phyloP scores from a whole-genome alignment of 2,797 vertebrate genomes.

The Adrianichthys oophorus region DNA sequence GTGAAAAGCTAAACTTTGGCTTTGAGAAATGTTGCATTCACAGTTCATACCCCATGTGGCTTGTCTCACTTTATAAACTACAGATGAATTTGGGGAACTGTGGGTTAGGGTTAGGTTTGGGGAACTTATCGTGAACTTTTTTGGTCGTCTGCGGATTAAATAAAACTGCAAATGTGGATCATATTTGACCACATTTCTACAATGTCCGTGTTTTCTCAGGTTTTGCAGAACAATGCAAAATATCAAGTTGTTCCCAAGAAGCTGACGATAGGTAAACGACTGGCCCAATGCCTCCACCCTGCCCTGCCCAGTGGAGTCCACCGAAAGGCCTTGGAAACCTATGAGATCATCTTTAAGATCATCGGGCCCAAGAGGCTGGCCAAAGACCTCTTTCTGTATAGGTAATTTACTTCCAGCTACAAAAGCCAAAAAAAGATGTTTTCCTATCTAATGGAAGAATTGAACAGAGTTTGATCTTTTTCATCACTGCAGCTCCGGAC shows the following conservation, averaged over 20 bases:
- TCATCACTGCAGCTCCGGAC: conserved; percentile 83
- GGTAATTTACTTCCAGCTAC: conserved; percentile 70
- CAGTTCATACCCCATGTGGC: too few relatives aligned
- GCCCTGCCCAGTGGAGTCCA: conserved; percentile 98
- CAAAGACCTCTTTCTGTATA: conserved; percentile 98
- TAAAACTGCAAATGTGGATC: background rate
- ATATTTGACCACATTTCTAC: background rate
- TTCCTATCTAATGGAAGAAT: background rate
- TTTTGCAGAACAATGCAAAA: conserved; percentile 97
- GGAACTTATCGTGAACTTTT: too few relatives aligned
- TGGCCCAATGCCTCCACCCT: conserved; percentile 97
- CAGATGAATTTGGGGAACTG: too few relatives aligned
- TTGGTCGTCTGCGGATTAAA: too few relatives aligned
- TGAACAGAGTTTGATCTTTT: background rate
- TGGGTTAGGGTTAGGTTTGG: too few relatives aligned
- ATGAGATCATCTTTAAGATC: conserved; percentile 99
- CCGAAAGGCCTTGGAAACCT: conserved; percentile 97
- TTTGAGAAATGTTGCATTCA: too few relatives aligned
- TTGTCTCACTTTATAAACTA: too few relatives aligned
- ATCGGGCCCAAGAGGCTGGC: conserved; percentile 97
- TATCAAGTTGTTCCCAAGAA: conserved; percentile 98
- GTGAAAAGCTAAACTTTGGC: too few relatives aligned
- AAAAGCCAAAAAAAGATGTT: background rate
- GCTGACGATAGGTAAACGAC: conserved; percentile 93
- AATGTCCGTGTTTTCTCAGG: conserved; percentile 67